Percentiles rank a stretch among this genome's conserved stretches.
Evolutionary conservation across 1,140 invertebrate genomes (phyloP).

Genomic region (Daktulosphaira vitifoliae): DNA sequence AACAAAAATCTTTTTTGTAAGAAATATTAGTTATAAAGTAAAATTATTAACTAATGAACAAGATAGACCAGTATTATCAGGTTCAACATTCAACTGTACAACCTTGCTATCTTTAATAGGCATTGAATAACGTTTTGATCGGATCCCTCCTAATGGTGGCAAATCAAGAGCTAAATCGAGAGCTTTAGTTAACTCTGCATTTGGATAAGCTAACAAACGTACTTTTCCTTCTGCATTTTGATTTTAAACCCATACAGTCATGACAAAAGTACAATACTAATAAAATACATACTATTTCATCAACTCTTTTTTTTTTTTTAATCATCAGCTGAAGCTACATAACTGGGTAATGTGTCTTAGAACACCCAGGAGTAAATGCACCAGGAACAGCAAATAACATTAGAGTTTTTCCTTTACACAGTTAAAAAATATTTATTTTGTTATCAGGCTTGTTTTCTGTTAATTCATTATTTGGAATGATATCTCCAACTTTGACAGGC

Average conservation of each 20-base stretch:
- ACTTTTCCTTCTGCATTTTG: conserved; percentile 73
- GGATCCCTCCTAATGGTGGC: conserved; percentile 66
- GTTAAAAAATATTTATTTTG: conserved; percentile 68
- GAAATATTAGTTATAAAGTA: conserved; percentile 36
- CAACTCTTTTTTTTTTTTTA: conserved; percentile 70
- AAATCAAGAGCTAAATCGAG: conserved; percentile 70
- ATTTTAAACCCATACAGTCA: conserved; percentile 80
- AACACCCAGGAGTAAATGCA: conserved; percentile 92
- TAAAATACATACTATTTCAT: conserved; percentile 77
- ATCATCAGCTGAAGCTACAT: conserved; percentile 61
- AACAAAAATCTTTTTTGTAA: too few relatives aligned
- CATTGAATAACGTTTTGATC: conserved; percentile 83
- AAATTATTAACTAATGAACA: conserved; percentile 69
- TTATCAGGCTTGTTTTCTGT: conserved; percentile 77
- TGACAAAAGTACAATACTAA: conserved; percentile 95
- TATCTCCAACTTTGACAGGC: conserved; percentile 55
- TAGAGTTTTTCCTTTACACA: conserved; percentile 70
- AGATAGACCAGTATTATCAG: conserved; percentile 81
- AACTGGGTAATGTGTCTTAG: conserved; percentile 78
- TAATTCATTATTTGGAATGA: conserved; percentile 67
- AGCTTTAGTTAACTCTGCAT: conserved; percentile 64
- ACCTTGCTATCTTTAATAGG: conserved; percentile 74
- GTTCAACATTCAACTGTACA: conserved; percentile 75
- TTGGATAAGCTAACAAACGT: conserved; percentile 78
- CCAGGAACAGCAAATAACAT: conserved; percentile 87